Base-by-base conservation (phyloP, 2,113 vertebrate genomes). In the Chloropsis cyanopogon region DNA sequence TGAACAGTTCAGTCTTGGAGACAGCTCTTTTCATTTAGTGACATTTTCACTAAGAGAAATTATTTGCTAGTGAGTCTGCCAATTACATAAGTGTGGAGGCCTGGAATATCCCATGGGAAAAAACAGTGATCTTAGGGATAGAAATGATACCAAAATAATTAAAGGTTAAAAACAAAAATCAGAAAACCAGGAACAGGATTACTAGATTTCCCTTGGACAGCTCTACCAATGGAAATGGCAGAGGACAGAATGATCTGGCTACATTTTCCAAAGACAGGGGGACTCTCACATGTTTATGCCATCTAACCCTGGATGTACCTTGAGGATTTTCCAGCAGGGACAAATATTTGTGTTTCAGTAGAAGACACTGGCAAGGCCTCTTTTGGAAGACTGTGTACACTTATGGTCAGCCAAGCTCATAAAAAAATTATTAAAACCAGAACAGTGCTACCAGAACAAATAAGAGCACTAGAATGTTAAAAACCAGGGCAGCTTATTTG, bases 361-460 rank as follows among this genome's bases (percentile, higher is more conserved):
- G 31, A 88, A 87, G 35, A 76, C 37, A 68, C 22, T 22, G 72
- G 35, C 24, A 79, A 94, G 56, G 46, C 66, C 31, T 88, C 85
- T 82, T 91, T 52, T 88, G 57, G 73, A 95, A 88, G 71, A 31
- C 44, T 69, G 15, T 1, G 1, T 65, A 77, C 13, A 20, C 26
- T 95, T 80, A 59, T 0, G 12, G 76, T 69, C 82, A 94, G 81
- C 78, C 85, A 93, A 91, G 22, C 44, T 94, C 49, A 53, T 89
- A 94, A 95, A 91, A 95, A 14, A 7, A 31, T 85, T 91, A 90
- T 94, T 91, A 89, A 95, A 94, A 90, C 56, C 57, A 93, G 78
- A 90, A 52, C 17, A 60, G 52, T 82, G 49, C 73, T 96, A 90
- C 78, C 25, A 90, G 57, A 87, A 85, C 26, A 90, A 94, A 79